Conservation (phyloP, 2,888 invertebrate genomes). For the Willowsia nigromaculata region DNA sequence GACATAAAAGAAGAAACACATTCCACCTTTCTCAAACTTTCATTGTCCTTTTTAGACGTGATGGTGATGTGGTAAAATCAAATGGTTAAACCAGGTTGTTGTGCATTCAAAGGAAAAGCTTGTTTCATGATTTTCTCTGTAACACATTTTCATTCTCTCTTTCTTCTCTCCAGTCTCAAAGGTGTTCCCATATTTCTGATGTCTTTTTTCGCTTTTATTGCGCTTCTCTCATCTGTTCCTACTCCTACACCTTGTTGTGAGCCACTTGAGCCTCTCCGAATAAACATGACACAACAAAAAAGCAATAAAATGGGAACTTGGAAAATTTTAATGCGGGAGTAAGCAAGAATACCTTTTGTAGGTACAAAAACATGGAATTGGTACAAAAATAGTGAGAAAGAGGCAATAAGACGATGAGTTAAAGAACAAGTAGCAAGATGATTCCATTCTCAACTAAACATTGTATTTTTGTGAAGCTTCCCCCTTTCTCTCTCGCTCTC, state of each 20-base stretch:
- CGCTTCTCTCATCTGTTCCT: slow-evolving; percentile 20
- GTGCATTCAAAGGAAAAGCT: background rate
- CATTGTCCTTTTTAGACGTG: background rate
- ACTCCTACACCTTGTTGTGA: background rate
- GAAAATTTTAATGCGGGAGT: slow-evolving; percentile 4
- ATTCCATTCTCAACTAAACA: background rate
- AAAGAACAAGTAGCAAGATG: background rate
- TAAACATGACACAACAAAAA: slow-evolving; percentile 46
- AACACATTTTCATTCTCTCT: background rate
- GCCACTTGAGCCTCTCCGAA: background rate
- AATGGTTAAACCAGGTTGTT: slow-evolving; percentile 21
- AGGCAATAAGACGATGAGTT: slow-evolving; percentile 15
- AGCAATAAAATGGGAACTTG: slow-evolving; percentile 50
- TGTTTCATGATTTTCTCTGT: background rate
- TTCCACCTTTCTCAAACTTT: slow-evolving; percentile 1
- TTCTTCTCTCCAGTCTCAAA: background rate
- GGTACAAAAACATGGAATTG: background rate
- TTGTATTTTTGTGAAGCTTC: slow-evolving; percentile 17
- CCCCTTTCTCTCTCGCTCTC: background rate
- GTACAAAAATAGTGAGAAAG: background rate
- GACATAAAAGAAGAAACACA: background rate
- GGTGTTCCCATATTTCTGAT: background rate
- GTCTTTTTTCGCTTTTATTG: slow-evolving; percentile 24
- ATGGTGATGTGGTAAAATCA: slow-evolving; percentile 6
- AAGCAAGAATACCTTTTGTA: background rate